These are phyloP conservation scores for Ptychoptera albimana DNA, from an alignment of 2,888 invertebrate species.

Conservation along the genomic window DNA sequence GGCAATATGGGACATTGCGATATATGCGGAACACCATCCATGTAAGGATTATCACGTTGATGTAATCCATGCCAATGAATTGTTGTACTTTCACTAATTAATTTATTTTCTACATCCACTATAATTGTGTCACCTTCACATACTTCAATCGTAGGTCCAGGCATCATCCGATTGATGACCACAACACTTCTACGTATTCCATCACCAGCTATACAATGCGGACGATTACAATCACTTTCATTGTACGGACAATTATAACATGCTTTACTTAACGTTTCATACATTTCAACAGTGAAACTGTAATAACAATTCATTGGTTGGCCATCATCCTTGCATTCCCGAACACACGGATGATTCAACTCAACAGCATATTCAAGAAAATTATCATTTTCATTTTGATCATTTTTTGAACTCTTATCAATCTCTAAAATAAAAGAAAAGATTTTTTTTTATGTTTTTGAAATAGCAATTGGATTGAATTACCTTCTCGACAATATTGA, in stretches of 20 bases:
- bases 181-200: slow-evolving; percentile 60
- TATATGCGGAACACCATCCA: slow-evolving; percentile 78
- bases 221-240: slow-evolving; percentile 52
- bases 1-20: slow-evolving; percentile 74
- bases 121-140: slow-evolving; percentile 71
- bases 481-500: slow-evolving; percentile 15
- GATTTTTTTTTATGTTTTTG: not conserved
- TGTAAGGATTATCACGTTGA: slow-evolving; percentile 59
- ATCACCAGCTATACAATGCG: slow-evolving; percentile 72
- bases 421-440: not conserved
- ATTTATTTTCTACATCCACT: slow-evolving; percentile 65
- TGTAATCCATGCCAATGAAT: slow-evolving; percentile 90
- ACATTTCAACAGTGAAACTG: slow-evolving; percentile 50
- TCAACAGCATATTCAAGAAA: slow-evolving; percentile 15
- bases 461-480: not conserved
- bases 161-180: slow-evolving; percentile 72
- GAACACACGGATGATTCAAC: slow-evolving; percentile 37
- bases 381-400: not conserved
- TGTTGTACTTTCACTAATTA: slow-evolving; percentile 66
- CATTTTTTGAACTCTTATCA: not conserved
- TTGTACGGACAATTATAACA: slow-evolving; percentile 70
- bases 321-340: slow-evolving; percentile 37
- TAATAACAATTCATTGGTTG: slow-evolving; percentile 46
- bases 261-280: slow-evolving; percentile 75
- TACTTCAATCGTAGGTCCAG: slow-evolving; percentile 75